A percentile compares a stretch with the other conserved stretches of the same genome.
Evolutionary conservation across 2,797 vertebrate genomes (phyloP).

Genomic region (Euphonia xanthogaster): DNA sequence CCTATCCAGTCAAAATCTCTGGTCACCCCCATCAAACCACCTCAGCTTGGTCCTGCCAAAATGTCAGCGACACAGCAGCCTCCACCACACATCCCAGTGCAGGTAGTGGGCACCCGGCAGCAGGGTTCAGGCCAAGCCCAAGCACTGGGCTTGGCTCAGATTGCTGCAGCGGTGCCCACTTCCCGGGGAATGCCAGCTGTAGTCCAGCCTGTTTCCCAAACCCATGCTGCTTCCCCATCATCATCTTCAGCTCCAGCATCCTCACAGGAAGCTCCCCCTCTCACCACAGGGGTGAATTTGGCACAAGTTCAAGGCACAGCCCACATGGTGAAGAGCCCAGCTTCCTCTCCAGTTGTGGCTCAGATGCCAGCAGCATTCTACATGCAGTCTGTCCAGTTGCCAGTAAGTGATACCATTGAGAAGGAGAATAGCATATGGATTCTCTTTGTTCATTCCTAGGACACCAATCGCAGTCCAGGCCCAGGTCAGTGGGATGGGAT

Average conservation of each 20-base stretch:
- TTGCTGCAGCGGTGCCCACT: constrained; percentile 74
- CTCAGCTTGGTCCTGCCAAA: constrained; percentile 74
- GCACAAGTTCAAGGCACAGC: constrained; percentile 75
- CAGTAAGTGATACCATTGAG: constrained; percentile 74
- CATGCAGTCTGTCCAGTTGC: constrained; percentile 79
- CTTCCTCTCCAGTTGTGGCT: constrained; percentile 70
- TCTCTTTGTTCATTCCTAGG: constrained; percentile 53
- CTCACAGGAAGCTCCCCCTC: constrained; percentile 70
- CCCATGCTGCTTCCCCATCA: constrained; percentile 66
- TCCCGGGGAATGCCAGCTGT: constrained; percentile 69
- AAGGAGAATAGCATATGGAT: constrained; percentile 10
- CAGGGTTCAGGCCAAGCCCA: constrained; percentile 85
- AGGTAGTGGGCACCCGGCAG: constrained; percentile 93
- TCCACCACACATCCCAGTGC: constrained; percentile 91
- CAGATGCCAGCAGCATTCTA: constrained; percentile 80
- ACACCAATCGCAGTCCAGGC: constrained; percentile 17
- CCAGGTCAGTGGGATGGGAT: constrained; percentile 46
- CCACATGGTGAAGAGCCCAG: constrained; percentile 75
- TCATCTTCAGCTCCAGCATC: constrained; percentile 59
- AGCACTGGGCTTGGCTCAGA: constrained; percentile 87
- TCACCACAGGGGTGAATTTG: constrained; percentile 68
- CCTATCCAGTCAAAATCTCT: constrained; percentile 91
- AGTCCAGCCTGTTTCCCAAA: constrained; percentile 74
- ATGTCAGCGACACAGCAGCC: constrained; percentile 78
- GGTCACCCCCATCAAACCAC: constrained; percentile 62